Percentiles rank a stretch among this genome's conserved stretches.
Evolutionary conservation across 2,888 invertebrate genomes (phyloP).

Genomic region (Cantharis rustica): DNA sequence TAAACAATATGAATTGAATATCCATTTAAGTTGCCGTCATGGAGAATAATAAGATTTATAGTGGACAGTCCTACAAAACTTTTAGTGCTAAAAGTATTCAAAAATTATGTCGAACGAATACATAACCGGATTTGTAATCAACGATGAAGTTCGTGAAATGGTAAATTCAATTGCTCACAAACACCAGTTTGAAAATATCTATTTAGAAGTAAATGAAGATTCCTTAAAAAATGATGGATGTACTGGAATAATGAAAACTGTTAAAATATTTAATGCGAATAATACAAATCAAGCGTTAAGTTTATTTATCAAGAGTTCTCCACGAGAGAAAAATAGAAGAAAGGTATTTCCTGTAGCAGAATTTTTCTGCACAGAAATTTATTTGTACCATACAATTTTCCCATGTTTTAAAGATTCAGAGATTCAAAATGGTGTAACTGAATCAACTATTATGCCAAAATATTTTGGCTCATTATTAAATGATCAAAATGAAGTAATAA

Average conservation of each 20-base stretch:
- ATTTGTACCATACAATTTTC: slow-evolving; percentile 9
- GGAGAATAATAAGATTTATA: no score
- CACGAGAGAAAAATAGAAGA: slow-evolving; percentile 14
- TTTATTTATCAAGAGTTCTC: slow-evolving; percentile 18
- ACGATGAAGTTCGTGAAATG: no score
- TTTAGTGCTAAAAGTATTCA: no score
- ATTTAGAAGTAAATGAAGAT: not conserved
- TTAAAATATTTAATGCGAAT: not conserved
- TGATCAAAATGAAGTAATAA: not conserved
- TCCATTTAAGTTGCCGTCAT: no score
- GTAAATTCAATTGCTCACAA: no score
- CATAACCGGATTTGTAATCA: no score
- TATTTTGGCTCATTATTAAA: slow-evolving; percentile 35
- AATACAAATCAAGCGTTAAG: slow-evolving; percentile 14
- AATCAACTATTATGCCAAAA: slow-evolving; percentile 34
- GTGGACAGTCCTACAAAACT: no score
- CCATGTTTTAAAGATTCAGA: not conserved
- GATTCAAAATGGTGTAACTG: slow-evolving; percentile 12
- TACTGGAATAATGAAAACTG: not conserved
- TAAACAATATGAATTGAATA: no score
- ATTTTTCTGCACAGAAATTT: slow-evolving; percentile 10
- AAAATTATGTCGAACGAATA: no score
- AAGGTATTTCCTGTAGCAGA: not conserved
- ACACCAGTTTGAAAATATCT: not conserved
- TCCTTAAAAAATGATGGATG: not conserved